phyloP scores from a whole-genome alignment of 2,888 invertebrate genomes.

The Lacanobia oleracea region DNA sequence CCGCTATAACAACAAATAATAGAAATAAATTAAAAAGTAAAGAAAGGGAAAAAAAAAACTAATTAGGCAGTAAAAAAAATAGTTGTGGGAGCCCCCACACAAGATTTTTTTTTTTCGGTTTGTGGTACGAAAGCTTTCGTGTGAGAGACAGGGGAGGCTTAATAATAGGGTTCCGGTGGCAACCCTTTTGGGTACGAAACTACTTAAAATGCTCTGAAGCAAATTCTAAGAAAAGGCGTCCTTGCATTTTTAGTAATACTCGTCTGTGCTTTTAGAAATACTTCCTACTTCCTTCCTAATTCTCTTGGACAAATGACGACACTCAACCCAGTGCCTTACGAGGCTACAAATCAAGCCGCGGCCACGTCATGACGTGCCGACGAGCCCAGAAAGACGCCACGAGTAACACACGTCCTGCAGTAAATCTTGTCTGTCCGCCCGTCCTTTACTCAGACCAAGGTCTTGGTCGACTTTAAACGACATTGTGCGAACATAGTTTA shows the following conservation, averaged over 20 bases:
- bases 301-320: background rate
- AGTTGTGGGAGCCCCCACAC: too few species aligned
- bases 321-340: background rate
- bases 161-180: too few species aligned
- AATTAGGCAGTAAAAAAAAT: too few species aligned
- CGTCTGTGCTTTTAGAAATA: background rate
- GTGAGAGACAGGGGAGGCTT: too few species aligned
- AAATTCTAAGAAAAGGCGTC: background rate
- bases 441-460: slow-evolving; percentile 49
- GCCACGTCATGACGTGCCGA: background rate
- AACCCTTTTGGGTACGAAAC: too few species aligned
- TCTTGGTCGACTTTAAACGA: slow-evolving; percentile 43
- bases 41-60: too few species aligned
- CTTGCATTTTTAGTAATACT: too few species aligned
- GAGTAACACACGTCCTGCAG: slow-evolving; percentile 62
- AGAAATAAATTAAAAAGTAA: too few species aligned
- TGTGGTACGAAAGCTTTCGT: too few species aligned
- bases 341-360: slow-evolving; percentile 13
- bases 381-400: slow-evolving; percentile 24
- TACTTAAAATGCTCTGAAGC: background rate
- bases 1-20: too few species aligned
- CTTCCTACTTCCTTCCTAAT: background rate
- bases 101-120: too few species aligned
- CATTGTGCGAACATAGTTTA: background rate
- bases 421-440: slow-evolving; percentile 55